These are phyloP conservation scores for Prinia subflava DNA, from an alignment of 2,113 vertebrate genomes.

Conservation along the genomic window DNA sequence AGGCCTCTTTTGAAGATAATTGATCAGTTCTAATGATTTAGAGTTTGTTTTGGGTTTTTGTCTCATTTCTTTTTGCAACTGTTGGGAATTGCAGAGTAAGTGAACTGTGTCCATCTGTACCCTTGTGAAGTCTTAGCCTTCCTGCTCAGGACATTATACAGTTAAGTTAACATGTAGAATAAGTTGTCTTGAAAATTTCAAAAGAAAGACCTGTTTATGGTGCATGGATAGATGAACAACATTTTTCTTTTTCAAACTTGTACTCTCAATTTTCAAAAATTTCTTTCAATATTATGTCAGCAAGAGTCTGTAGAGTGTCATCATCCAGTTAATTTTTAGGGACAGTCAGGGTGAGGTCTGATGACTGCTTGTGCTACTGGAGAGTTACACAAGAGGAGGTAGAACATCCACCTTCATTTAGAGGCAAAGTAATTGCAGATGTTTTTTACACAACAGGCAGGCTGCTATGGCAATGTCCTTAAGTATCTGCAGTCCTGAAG, in stretches of 20 bases:
- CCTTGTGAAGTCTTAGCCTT: not conserved
- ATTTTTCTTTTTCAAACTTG: not conserved
- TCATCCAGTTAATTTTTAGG: not conserved
- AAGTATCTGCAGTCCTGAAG: not conserved
- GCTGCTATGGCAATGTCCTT: not conserved
- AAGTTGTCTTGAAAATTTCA: not conserved
- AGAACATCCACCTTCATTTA: not conserved
- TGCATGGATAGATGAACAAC: not conserved
- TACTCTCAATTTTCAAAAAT: not conserved
- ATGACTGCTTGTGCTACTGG: not conserved
- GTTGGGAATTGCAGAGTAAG: not conserved
- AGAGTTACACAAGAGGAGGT: not conserved
- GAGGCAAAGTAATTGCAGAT: not conserved
- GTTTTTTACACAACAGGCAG: not conserved
- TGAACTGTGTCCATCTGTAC: not conserved
- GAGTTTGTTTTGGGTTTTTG: not conserved
- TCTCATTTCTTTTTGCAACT: rapidly evolving
- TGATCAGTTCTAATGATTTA: not conserved
- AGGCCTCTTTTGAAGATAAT: not conserved
- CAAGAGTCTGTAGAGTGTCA: not conserved
- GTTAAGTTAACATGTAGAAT: not conserved
- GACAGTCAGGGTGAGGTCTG: not conserved
- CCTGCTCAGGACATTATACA: not conserved
- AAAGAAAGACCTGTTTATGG: not conserved
- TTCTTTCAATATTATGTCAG: not conserved